These are phyloP conservation scores for Patella pellucida DNA, from an alignment of 2,888 invertebrate genomes.

Conservation along the genomic window DNA sequence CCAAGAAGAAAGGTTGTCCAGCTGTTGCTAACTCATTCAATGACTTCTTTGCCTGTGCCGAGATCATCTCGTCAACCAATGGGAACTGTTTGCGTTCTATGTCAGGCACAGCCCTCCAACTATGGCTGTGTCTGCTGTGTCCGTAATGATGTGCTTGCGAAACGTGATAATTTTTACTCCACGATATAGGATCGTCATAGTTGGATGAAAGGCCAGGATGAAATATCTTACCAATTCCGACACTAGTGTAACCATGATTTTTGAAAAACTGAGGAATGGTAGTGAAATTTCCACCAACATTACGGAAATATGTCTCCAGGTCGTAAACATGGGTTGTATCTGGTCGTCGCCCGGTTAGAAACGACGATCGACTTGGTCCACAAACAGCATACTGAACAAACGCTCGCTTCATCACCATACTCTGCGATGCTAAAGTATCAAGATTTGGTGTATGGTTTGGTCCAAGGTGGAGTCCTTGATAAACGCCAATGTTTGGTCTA, in stretches of 20 bases:
- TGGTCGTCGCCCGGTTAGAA: constrained; percentile 40
- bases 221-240: constrained; percentile 38
- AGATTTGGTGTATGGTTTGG: constrained; percentile 36
- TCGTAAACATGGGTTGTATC: constrained; percentile 44
- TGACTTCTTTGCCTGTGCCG: constrained; percentile 27
- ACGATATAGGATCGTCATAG: constrained; percentile 18
- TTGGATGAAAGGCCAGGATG: constrained; percentile 22
- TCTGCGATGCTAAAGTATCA: constrained; percentile 29
- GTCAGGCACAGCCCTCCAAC: not conserved
- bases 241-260: constrained; percentile 33
- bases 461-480: constrained; percentile 12
- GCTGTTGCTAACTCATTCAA: constrained; percentile 19
- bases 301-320: constrained; percentile 34
- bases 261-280: constrained; percentile 46
- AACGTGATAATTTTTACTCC: constrained; percentile 6
- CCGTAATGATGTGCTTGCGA: not conserved
- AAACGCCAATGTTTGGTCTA: constrained; percentile 34
- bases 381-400: constrained; percentile 32
- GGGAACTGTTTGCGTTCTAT: constrained; percentile 33
- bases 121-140: not conserved
- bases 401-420: constrained; percentile 31
- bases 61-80: constrained; percentile 30
- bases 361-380: constrained; percentile 28
- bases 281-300: constrained; percentile 39
- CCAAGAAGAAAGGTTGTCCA: constrained; percentile 42